Conservation (phyloP, 2,888 invertebrate genomes). For the Habrosyne pyritoides region DNA sequence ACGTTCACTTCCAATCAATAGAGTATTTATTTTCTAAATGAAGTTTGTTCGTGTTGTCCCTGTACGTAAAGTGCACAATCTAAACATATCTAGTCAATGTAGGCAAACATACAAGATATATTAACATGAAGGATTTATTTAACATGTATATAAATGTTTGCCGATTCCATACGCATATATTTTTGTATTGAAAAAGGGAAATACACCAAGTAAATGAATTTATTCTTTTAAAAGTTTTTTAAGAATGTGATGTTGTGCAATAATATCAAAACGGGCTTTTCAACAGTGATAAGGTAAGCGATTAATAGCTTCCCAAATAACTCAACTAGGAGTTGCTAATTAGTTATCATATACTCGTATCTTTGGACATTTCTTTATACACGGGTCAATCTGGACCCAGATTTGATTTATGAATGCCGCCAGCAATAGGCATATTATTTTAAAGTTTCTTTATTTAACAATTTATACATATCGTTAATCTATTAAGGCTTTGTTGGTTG, state of each 20-base stretch:
- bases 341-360: too few species aligned
- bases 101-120: conserved; percentile 54
- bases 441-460: background rate
- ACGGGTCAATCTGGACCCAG: too few species aligned
- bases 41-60: conserved; percentile 63
- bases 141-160: conserved; percentile 63
- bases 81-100: conserved; percentile 83
- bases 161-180: conserved; percentile 77
- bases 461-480: conserved; percentile 30
- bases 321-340: too few species aligned
- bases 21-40: conserved; percentile 74
- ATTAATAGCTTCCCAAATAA: too few species aligned
- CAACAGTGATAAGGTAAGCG: background rate
- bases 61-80: conserved; percentile 68
- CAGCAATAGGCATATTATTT: too few species aligned
- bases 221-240: conserved; percentile 35
- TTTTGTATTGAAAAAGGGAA: conserved; percentile 50
- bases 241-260: background rate
- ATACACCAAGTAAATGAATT: conserved; percentile 48
- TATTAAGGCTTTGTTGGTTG: conserved; percentile 30
- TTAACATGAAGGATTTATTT: conserved; percentile 58
- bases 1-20: conserved; percentile 67
- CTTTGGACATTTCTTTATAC: too few species aligned
- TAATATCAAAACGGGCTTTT: background rate
- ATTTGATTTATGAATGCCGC: too few species aligned